phyloP scores from a whole-genome alignment of 2,113 vertebrate genomes.

The Sinocyclocheilus maitianheensis region DNA sequence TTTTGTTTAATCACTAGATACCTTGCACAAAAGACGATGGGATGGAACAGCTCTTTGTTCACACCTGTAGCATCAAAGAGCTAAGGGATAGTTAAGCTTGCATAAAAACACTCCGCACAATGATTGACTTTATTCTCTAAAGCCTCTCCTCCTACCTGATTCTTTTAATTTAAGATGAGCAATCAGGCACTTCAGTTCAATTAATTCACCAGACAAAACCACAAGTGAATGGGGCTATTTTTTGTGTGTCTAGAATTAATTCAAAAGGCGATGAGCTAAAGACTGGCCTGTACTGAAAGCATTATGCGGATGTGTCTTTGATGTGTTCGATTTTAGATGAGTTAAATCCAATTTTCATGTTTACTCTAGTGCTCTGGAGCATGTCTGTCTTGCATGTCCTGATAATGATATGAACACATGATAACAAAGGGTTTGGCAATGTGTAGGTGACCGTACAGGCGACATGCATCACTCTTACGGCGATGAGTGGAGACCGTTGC shows the following conservation, averaged over 20 bases:
- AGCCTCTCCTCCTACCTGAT: constrained; percentile 17
- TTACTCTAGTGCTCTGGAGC: not conserved
- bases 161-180: constrained; percentile 33
- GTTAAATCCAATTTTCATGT: constrained; percentile 23
- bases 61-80: constrained; percentile 18
- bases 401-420: constrained; percentile 11
- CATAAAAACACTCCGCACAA: constrained; percentile 6
- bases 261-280: constrained; percentile 10
- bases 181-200: constrained; percentile 34
- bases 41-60: constrained; percentile 26
- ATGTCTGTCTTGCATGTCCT: not conserved
- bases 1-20: constrained; percentile 16
- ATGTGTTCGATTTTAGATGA: constrained; percentile 16
- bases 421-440: constrained; percentile 19
- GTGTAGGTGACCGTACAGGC: constrained; percentile 82
- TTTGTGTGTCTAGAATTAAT: not conserved
- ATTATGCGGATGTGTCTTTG: constrained; percentile 8
- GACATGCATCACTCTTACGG: constrained; percentile 83
- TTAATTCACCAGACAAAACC: constrained; percentile 18
- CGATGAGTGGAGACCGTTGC: constrained; percentile 84
- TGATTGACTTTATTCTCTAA: constrained; percentile 14
- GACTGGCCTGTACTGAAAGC: not conserved
- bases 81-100: constrained; percentile 21
- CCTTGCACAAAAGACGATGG: not conserved
- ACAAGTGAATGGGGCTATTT: constrained; percentile 28